Evolutionary conservation across 1,140 invertebrate species (phyloP), one percentile per base, ranked within the genome.

Genomic region (Vanessa atalanta): DNA sequence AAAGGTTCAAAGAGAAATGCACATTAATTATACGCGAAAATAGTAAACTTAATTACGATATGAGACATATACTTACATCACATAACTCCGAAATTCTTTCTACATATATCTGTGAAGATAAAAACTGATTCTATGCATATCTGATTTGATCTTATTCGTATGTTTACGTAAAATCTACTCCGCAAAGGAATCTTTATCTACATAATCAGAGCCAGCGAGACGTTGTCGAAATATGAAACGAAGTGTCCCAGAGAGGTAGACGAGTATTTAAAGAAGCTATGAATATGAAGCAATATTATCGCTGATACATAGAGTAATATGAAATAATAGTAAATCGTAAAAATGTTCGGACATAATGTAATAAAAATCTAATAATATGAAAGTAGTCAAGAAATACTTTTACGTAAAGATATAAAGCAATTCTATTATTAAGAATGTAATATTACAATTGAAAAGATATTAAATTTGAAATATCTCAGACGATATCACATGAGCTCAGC

Each of bases 161-260:
- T 87, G 79, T 86, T 87, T 87, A 83, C 84, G 83, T 86, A 83
- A 84, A 85, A 83, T 83, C 83, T 83, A 77, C 78, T 82, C 73
- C 81, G 79, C 81, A 80, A 82, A 64, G 55, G 51, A 79, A 77
- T 68, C 72, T 74, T 80, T 84, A 86, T 87, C 79, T 84, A 83
- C 84, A 87, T 86, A 86, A 86, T 87, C 85, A 87, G 79, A 86
- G 79, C 80, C 83, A 82, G 78, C 82, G 81, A 83, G 76, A 85
- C 82, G 85, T 71, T 79, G 79, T 76, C 71, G 78, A 83, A 87
- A 87, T 87, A 82, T 77, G 71, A 80, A 79, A 80, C 80, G 64
- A 61, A 47, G 12, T 51, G 55, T 60, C 16, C 55, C 37, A 55
- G 37, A 57, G 55, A 60, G 6, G 23, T 26, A 60, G 14, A n/a